A percentile compares a stretch with the other conserved stretches of the same genome.
Conservation (phyloP, 2,113 vertebrate genomes). For the Psilopsiagon aymara region DNA sequence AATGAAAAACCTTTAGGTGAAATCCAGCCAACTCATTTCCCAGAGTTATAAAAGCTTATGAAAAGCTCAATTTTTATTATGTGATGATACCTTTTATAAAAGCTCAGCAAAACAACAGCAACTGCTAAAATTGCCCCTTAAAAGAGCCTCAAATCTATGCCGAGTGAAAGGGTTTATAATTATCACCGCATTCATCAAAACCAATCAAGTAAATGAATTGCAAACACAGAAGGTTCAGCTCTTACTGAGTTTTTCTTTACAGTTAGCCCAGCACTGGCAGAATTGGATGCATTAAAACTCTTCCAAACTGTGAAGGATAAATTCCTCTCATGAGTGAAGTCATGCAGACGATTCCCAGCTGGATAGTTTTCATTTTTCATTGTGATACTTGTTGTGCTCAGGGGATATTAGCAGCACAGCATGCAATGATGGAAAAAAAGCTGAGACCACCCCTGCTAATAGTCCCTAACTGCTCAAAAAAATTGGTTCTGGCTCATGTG, state of each 20-base stretch:
- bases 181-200: not conserved
- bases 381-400: not conserved
- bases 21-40: not conserved
- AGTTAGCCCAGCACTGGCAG: not conserved
- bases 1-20: not conserved
- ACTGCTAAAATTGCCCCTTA: not conserved
- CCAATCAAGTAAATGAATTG: not conserved
- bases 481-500: not conserved
- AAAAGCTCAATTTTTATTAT: not conserved
- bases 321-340: not conserved
- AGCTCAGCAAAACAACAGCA: slow-evolving; percentile 3
- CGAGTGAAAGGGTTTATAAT: not conserved
- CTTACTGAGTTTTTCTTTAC: not conserved
- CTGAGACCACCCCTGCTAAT: not conserved
- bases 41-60: not conserved
- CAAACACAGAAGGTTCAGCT: not conserved
- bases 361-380: not conserved
- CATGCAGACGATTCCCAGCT: not conserved
- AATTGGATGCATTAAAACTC: not conserved
- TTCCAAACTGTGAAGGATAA: not conserved
- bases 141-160: not conserved
- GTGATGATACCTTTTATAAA: not conserved
- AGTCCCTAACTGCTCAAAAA: not conserved
- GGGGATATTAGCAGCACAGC: not conserved
- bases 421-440: not conserved